Evolutionary conservation across 2,113 vertebrate species (phyloP).

Genomic region (Seriola dumerili): DNA sequence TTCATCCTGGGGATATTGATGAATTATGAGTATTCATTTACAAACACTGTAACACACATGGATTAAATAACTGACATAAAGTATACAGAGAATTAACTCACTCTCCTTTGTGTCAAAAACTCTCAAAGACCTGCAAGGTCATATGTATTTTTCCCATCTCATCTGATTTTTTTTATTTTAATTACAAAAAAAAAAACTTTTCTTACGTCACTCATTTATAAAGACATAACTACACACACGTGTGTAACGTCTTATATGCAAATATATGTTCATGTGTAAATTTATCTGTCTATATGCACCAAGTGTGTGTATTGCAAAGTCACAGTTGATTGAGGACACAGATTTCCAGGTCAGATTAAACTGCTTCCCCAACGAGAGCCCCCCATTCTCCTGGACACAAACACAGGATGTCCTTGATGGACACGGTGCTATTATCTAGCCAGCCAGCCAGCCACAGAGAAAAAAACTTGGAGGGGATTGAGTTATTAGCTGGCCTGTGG

Average conservation of each 20-base stretch:
- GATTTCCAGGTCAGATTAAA: conserved; percentile 88
- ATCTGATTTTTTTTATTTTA: not conserved
- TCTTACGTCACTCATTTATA: not conserved
- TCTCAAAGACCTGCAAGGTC: not conserved
- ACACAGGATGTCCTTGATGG: conserved; percentile 98
- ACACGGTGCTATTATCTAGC: conserved; percentile 91
- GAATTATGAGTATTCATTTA: not conserved
- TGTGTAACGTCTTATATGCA: not conserved
- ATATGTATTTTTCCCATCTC: not conserved
- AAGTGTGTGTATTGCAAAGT: conserved; percentile 70
- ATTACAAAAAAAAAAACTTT: not conserved
- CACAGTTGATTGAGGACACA: conserved; percentile 84
- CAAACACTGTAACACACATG: not conserved
- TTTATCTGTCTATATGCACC: conserved; percentile 49
- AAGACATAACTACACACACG: not conserved
- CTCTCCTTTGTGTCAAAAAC: not conserved
- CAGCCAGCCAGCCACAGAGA: conserved; percentile 79
- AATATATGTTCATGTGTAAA: conserved; percentile 23
- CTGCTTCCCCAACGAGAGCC: conserved; percentile 86
- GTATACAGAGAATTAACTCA: not conserved
- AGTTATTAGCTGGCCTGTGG: conserved; percentile 90
- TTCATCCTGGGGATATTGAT: conserved; percentile 9
- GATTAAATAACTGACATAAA: not conserved
- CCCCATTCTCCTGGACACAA: conserved; percentile 95
- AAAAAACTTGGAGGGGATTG: conserved; percentile 81